Conservation (phyloP, 2,797 vertebrate species). For the Danio choprae region DNA sequence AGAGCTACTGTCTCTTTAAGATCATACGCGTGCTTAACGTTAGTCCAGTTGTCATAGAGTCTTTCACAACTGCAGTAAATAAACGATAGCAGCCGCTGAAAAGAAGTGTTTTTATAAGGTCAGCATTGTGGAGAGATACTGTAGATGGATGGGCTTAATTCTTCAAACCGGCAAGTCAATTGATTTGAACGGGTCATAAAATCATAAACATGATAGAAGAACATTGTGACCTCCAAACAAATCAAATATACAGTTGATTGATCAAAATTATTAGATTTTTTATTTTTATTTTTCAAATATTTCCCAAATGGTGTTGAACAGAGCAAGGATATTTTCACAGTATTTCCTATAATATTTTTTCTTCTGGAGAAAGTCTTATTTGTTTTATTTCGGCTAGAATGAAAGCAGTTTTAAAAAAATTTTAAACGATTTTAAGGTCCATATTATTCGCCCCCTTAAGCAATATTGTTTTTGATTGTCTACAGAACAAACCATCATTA, state of each 20-base stretch:
- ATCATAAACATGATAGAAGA: slow-evolving; percentile 43
- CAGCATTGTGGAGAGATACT: neutral
- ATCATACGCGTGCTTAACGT: neutral
- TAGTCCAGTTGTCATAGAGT: slow-evolving; percentile 10
- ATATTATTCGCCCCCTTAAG: no score
- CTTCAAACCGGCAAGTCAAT: slow-evolving; percentile 31
- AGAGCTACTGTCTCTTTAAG: neutral
- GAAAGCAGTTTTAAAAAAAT: no score
- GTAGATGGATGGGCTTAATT: neutral
- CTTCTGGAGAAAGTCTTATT: no score
- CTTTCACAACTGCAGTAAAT: neutral
- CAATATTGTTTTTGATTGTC: no score
- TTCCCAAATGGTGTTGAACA: no score
- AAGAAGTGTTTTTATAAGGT: slow-evolving; percentile 17
- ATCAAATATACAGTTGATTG: slow-evolving; percentile 47
- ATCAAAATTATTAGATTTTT: no score
- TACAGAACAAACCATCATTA: no score
- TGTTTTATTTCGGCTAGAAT: no score
- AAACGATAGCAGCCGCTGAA: neutral
- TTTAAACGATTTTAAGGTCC: no score
- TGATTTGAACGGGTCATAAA: slow-evolving; percentile 33
- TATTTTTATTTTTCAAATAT: no score
- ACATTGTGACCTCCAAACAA: slow-evolving; percentile 35
- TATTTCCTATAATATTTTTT: no score
- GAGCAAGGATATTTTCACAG: no score